Evolutionary conservation across 2,888 invertebrate species (phyloP).

Genomic region (Drosophila nigricruria): DNA sequence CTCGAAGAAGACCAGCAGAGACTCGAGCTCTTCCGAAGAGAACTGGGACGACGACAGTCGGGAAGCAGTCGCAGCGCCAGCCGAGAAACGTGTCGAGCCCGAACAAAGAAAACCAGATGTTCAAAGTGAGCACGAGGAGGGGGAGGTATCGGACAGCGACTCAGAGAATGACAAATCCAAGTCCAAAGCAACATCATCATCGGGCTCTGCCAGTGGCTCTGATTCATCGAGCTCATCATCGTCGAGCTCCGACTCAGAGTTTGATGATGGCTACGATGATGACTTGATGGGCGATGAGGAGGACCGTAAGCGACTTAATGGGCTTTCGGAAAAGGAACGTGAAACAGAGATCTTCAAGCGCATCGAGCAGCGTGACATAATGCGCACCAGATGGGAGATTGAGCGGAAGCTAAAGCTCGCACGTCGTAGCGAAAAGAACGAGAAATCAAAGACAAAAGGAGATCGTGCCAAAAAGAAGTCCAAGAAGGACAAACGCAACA

Average conservation of each 20-base stretch:
- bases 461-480: conserved; percentile 87
- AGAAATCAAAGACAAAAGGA: conserved; percentile 85
- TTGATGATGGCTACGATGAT: conserved; percentile 98
- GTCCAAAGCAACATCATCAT: conserved; percentile 46
- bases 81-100: conserved; percentile 58
- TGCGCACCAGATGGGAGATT: conserved; percentile 98
- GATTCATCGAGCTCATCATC: conserved; percentile 80
- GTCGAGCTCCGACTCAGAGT: conserved; percentile 92
- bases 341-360: conserved; percentile 99
- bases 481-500: conserved; percentile 64
- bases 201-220: conserved; percentile 59
- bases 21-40: conserved; percentile 83
- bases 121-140: conserved; percentile 91
- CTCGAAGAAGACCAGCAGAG: conserved; percentile 79
- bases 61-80: conserved; percentile 72
- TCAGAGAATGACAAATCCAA: conserved; percentile 85
- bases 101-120: conserved; percentile 69
- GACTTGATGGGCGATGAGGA: conserved; percentile 98
- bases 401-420: conserved; percentile 96
- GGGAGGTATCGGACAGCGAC: conserved; percentile 91
- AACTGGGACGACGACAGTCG: conserved; percentile 83
- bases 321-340: conserved; percentile 98
- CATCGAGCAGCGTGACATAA: conserved; percentile 96
- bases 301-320: conserved; percentile 94
- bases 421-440: conserved; percentile 90